phyloP scores from a whole-genome alignment of 2,888 invertebrate species.

The Artemia sinica region DNA sequence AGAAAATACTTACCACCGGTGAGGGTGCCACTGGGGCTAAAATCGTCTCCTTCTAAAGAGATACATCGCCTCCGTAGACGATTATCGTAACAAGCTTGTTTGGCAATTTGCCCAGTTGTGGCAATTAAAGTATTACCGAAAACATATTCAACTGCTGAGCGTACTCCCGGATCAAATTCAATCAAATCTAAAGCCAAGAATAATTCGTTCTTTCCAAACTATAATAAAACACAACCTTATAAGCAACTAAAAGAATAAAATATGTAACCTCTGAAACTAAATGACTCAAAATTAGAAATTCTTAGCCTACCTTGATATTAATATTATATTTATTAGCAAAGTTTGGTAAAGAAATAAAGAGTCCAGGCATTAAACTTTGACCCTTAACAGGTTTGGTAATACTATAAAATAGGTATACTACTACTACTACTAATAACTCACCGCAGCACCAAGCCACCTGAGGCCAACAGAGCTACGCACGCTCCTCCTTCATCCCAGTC shows the following conservation, averaged over 20 bases:
- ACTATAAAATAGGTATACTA: too few relatives aligned
- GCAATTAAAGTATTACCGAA: constrained; percentile 76
- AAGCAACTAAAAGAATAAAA: not conserved
- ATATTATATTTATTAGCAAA: too few relatives aligned
- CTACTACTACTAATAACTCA: too few relatives aligned
- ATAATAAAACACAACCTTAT: not conserved
- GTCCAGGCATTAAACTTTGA: too few relatives aligned
- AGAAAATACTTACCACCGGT: constrained; percentile 50
- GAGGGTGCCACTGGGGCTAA: constrained; percentile 73
- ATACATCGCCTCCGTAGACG: constrained; percentile 51
- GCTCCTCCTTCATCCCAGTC: too few relatives aligned
- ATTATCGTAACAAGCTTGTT: constrained; percentile 57
- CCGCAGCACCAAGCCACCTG: too few relatives aligned
- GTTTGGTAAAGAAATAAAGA: too few relatives aligned
- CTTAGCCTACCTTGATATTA: too few relatives aligned
- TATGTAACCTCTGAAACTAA: not conserved
- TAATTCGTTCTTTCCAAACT: constrained; percentile 64
- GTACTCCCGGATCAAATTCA: constrained; percentile 44
- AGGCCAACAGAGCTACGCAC: too few relatives aligned
- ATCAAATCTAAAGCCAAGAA: constrained; percentile 61
- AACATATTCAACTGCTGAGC: constrained; percentile 65
- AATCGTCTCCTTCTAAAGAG: constrained; percentile 77
- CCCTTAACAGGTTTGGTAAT: too few relatives aligned
- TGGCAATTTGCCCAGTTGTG: constrained; percentile 57
- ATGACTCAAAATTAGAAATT: constrained; percentile 13